Base-by-base conservation (phyloP, 2,113 vertebrate species). In the Perca schrenkii region DNA sequence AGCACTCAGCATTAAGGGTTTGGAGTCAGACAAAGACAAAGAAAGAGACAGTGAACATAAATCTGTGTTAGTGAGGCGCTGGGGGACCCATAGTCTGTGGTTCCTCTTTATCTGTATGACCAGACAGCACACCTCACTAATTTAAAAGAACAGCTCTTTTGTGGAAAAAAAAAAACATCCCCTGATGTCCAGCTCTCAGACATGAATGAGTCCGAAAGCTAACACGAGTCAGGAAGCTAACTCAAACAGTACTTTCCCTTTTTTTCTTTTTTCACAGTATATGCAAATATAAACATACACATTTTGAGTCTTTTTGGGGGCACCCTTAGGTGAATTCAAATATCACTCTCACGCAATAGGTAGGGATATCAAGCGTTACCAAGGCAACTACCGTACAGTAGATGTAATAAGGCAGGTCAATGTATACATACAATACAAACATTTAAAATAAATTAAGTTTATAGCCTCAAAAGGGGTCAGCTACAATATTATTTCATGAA, bases 61-160 rank as follows among this genome's bases (percentile, higher is more conserved):
- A 92, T 91, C 82, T 88, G 88, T 85, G 82, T 85, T 91, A 90
- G 89, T 80, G 81, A 92, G 86, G 86, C 66, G 15, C 87, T 60
- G 74, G 69, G 85, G 87, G 81, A 83, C 46, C 76, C 36, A 13
- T 31, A 73, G 63, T 83, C 74, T 71, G 63, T 67, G 66, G 43
- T 80, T 81, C 69, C 73, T 89, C 72, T 88, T 87, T 82, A 86
- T 92, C 81, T 25, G 70, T 36, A 65, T 67, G 61, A 86, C 84
- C 84, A 91, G 84, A 82, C 85, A 81, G 43, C 65, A 77, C 64
- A 86, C 74, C 74, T 74, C 74, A 67, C 70, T 72, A 67, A 76
- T 80, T 62, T 79, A 69, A 84, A 75, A 76, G 64, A 85, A 75
- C 61, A 25, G 46, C 75, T 75, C 66, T 47, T 22, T 49, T 57